phyloP scores from a whole-genome alignment of 2,113 vertebrate genomes.

The Odontophorus gujanensis region DNA sequence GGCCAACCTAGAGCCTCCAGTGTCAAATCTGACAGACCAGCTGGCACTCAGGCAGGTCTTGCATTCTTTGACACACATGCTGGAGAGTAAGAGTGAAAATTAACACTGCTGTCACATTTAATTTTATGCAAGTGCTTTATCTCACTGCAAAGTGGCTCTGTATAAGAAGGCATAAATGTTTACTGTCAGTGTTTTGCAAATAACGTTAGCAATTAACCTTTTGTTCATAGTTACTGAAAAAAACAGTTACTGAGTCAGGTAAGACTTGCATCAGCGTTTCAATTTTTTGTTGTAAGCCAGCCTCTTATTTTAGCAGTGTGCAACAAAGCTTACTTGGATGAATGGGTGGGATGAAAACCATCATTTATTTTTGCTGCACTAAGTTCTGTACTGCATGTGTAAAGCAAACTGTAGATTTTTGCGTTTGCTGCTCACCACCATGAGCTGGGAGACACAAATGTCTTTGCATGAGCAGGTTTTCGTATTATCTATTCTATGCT shows the following conservation, averaged over 20 bases:
- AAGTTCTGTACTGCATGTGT: not conserved
- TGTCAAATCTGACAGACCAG: not conserved
- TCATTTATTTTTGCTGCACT: not conserved
- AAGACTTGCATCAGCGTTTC: not conserved
- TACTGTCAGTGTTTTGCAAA: not conserved
- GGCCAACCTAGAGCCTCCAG: not conserved
- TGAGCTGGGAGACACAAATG: not conserved
- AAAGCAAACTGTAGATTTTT: slow-evolving; percentile 40
- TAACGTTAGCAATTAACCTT: not conserved
- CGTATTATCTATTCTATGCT: not conserved
- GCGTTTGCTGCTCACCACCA: not conserved
- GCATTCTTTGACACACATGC: not conserved
- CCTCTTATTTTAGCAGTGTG: not conserved
- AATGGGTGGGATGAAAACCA: not conserved
- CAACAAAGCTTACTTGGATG: not conserved
- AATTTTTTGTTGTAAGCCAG: not conserved
- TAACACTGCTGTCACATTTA: slow-evolving; percentile 7
- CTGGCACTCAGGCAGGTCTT: not conserved
- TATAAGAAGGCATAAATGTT: not conserved
- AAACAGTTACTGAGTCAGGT: not conserved
- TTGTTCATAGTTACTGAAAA: not conserved
- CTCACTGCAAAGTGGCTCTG: not conserved
- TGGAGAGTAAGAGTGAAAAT: slow-evolving; percentile 7
- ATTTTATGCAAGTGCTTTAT: slow-evolving; percentile 10
- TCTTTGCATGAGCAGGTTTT: slow-evolving; percentile 20